These are phyloP conservation scores for Hermaeophaga mercurialis DNA, from an alignment of 2,888 invertebrate species.

Conservation along the genomic window DNA sequence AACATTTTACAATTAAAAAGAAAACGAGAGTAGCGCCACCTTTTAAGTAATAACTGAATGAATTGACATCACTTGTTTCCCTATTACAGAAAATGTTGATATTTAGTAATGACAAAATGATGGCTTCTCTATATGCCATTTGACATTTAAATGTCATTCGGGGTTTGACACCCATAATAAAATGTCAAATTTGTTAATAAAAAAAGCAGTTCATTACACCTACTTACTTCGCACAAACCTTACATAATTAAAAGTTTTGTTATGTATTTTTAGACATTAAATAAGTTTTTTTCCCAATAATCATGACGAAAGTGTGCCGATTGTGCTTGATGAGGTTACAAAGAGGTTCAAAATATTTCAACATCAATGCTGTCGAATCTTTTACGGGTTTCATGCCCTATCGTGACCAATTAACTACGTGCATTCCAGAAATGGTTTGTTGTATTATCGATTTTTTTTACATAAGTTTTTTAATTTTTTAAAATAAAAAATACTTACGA, in stretches of 20 bases:
- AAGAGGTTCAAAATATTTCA: conserved; percentile 46
- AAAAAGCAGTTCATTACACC: conserved; percentile 29
- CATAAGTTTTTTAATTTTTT: too few species aligned
- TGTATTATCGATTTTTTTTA: conserved; percentile 14
- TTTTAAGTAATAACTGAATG: too few species aligned
- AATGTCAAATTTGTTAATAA: conserved; percentile 43
- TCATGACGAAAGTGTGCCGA: conserved; percentile 48
- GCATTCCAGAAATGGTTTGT: conserved; percentile 49
- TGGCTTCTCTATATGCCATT: conserved; percentile 35
- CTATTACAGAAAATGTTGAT: conserved; percentile 12
- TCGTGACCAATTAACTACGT: conserved; percentile 47
- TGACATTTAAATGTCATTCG: conserved; percentile 43
- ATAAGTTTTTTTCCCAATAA: conserved; percentile 2
- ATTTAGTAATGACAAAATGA: conserved; percentile 23
- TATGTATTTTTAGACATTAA: conserved; percentile 13
- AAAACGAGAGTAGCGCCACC: too few species aligned
- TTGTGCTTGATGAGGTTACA: conserved; percentile 45
- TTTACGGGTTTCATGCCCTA: conserved; percentile 50
- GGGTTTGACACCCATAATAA: conserved; percentile 44
- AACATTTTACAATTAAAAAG: too few species aligned
- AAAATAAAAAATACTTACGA: too few species aligned
- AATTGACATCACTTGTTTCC: too few species aligned
- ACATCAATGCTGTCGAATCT: conserved; percentile 48
- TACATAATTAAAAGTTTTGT: conserved; percentile 21
- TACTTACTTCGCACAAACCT: conserved; percentile 12